A percentile compares a stretch with the other conserved stretches of the same genome.
These are phyloP conservation scores for Homarus americanus DNA, from an alignment of 1,140 invertebrate genomes.

Conservation along the genomic window DNA sequence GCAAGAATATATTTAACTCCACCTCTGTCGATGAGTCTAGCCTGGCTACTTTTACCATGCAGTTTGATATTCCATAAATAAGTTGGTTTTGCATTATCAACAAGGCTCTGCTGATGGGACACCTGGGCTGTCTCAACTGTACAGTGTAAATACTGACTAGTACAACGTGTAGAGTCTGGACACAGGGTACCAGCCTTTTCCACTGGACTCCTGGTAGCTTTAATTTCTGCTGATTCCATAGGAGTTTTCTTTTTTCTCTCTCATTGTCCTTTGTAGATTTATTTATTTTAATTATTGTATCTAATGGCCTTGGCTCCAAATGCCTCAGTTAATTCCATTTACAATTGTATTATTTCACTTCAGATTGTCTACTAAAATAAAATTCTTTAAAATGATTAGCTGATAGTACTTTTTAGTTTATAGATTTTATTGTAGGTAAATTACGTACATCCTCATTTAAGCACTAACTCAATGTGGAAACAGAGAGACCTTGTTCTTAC, in stretches of 20 bases:
- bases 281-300: slow-evolving; percentile 64
- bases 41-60: slow-evolving; percentile 32
- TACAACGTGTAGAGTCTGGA: slow-evolving; percentile 70
- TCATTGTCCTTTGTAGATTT: slow-evolving; percentile 40
- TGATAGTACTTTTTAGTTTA: slow-evolving; percentile 32
- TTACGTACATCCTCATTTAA: slow-evolving; percentile 13
- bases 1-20: slow-evolving; percentile 1
- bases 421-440: slow-evolving; percentile 36
- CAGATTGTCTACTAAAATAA: slow-evolving; percentile 21
- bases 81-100: slow-evolving; percentile 47
- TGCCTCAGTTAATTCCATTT: slow-evolving; percentile 25
- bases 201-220: slow-evolving; percentile 71
- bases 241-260: slow-evolving; percentile 45
- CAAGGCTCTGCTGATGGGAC: slow-evolving; percentile 49
- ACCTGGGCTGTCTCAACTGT: slow-evolving; percentile 65
- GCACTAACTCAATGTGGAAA: slow-evolving; percentile 52
- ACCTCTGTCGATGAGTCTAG: slow-evolving; percentile 35
- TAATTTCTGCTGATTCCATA: slow-evolving; percentile 70
- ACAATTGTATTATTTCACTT: slow-evolving; percentile 14
- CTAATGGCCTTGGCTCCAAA: slow-evolving; percentile 2
- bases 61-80: slow-evolving; percentile 44
- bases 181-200: slow-evolving; percentile 70
- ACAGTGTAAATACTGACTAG: slow-evolving; percentile 72
- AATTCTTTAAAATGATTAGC: slow-evolving; percentile 30
- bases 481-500: slow-evolving; percentile 64